Evolutionary conservation across 2,113 vertebrate genomes (phyloP).

Genomic region (Hyaena hyaena): DNA sequence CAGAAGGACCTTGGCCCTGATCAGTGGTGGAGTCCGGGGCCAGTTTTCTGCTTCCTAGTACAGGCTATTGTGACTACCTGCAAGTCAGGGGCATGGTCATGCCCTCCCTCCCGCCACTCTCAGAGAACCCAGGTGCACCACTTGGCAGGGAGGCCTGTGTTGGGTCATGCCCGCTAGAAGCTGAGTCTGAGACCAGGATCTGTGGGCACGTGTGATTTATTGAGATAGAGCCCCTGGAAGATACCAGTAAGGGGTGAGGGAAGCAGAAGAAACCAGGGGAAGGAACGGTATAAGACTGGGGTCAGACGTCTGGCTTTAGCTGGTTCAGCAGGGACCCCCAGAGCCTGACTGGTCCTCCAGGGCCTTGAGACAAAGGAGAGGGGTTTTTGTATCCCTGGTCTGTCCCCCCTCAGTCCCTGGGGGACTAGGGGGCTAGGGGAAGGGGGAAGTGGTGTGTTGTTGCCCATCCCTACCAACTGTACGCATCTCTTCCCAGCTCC

Average conservation of each 20-base stretch:
- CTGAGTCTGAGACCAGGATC: neutral
- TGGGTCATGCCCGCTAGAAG: neutral
- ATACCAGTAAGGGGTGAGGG: neutral
- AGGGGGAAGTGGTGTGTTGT: neutral
- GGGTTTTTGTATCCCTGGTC: neutral
- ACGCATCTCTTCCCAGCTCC: neutral
- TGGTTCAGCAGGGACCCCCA: neutral
- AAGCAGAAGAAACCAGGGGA: neutral
- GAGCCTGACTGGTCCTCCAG: neutral
- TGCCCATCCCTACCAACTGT: neutral
- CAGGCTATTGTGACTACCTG: no score
- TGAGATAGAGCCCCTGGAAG: neutral
- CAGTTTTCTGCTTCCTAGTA: neutral
- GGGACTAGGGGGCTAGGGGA: neutral
- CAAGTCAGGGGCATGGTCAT: neutral
- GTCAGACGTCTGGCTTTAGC: neutral
- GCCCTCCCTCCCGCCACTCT: neutral
- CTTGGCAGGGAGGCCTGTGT: neutral
- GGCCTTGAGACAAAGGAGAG: neutral
- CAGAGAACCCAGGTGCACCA: neutral
- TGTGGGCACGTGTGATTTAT: neutral
- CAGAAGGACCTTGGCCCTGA: fast-evolving
- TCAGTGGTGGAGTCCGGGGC: neutral
- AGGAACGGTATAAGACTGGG: neutral
- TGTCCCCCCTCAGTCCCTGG: neutral